Percentiles rank a stretch among this genome's conserved stretches.
Conservation (phyloP, 2,888 invertebrate genomes). For the Spodoptera littoralis region DNA sequence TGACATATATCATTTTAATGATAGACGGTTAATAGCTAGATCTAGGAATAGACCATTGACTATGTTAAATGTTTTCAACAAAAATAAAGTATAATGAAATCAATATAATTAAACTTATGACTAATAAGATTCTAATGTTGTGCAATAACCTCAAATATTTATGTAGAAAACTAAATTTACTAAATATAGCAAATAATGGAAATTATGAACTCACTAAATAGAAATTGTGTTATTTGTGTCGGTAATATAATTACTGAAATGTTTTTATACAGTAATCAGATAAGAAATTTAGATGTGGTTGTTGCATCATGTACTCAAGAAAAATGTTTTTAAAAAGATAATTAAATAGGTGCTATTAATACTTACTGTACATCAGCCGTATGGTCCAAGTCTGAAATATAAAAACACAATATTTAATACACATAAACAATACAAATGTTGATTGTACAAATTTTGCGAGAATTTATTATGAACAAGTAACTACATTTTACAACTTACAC, state of each 20-base stretch:
- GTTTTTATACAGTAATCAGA: neutral
- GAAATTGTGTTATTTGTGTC: neutral
- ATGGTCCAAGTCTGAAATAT: slow-evolving; percentile 95
- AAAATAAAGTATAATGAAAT: neutral
- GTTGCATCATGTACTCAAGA: slow-evolving; percentile 23
- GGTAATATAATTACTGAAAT: neutral
- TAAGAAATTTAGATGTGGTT: neutral
- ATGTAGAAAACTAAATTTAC: neutral
- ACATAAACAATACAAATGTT: neutral
- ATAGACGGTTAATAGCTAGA: neutral
- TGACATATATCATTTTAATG: no score
- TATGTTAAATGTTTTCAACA: no score
- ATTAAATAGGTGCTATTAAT: slow-evolving; percentile 9
- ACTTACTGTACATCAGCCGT: slow-evolving; percentile 99
- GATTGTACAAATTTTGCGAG: neutral
- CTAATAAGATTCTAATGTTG: neutral
- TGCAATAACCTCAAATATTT: slow-evolving; percentile 10
- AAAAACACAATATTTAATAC: slow-evolving; percentile 21
- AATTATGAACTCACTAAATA: neutral
- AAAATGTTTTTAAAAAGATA: neutral
- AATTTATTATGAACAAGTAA: neutral
- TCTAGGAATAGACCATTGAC: neutral
- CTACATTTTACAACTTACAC: slow-evolving; percentile 89
- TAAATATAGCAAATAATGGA: neutral
- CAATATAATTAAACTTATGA: neutral